phyloP scores from a whole-genome alignment of 1,140 invertebrate genomes.

The Teleogryllus occipitalis region DNA sequence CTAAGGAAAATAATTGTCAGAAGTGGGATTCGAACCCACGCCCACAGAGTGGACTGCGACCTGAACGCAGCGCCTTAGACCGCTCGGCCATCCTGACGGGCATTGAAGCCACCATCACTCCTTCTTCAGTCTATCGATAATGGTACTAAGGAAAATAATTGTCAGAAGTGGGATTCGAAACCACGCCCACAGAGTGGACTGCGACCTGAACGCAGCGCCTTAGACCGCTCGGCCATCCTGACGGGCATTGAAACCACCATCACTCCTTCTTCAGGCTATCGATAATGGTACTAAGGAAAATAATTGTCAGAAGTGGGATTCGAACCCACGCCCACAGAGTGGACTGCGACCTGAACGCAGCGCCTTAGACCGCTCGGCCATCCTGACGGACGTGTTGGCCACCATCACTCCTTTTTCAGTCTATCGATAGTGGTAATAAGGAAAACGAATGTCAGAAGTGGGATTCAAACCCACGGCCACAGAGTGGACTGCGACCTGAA shows the following conservation, averaged over 20 bases:
- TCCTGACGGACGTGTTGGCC: too few species aligned
- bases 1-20: too few species aligned
- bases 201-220: conserved; percentile 27
- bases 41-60: conserved; percentile 31
- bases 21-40: conserved; percentile 47
- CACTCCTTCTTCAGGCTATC: too few species aligned
- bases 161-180: too few species aligned
- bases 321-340: conserved; percentile 22
- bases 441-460: conserved; percentile 24
- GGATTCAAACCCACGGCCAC: conserved; percentile 23
- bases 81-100: conserved; percentile 12
- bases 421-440: too few species aligned
- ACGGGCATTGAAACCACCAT: too few species aligned
- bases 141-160: too few species aligned
- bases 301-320: conserved; percentile 24
- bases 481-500: conserved; percentile 16
- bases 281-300: too few species aligned
- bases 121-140: too few species aligned
- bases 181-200: conserved; percentile 21
- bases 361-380: conserved; percentile 27
- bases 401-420: too few species aligned
- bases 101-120: too few species aligned
- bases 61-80: conserved; percentile 27
- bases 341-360: conserved; percentile 13
- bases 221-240: conserved; percentile 12